Conservation (phyloP, 2,113 vertebrate genomes). For the Nyctereutes procyonoides region DNA sequence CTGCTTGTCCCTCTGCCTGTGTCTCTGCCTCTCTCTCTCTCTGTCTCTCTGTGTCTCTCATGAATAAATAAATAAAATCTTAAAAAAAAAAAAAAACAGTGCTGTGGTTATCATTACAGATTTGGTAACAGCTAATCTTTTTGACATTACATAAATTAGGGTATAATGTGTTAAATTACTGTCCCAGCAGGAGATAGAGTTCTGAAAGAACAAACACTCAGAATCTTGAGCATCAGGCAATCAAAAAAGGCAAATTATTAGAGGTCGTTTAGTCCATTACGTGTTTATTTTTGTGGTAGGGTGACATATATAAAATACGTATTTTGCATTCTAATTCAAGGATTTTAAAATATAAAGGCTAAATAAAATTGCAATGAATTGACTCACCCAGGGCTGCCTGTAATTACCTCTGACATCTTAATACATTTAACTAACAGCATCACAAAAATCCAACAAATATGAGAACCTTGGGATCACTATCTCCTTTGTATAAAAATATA, state of each 20-base stretch:
- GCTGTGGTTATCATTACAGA: conserved; percentile 21
- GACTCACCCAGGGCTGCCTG: neutral
- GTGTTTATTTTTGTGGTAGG: neutral
- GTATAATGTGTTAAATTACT: neutral
- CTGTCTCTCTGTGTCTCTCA: too few relatives aligned
- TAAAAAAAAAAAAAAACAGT: neutral
- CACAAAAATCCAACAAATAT: neutral
- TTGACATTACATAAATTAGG: conserved; percentile 55
- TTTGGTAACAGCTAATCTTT: conserved; percentile 52
- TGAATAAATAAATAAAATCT: too few relatives aligned
- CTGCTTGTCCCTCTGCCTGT: too few relatives aligned
- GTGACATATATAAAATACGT: neutral
- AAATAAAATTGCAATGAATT: neutral
- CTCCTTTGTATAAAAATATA: neutral
- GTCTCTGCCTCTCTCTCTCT: too few relatives aligned
- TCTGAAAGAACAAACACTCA: neutral
- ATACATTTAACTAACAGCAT: neutral
- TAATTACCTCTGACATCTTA: neutral
- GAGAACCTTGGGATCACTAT: neutral
- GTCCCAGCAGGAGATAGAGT: neutral
- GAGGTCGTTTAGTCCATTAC: neutral
- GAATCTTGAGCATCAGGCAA: neutral
- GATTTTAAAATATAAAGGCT: neutral
- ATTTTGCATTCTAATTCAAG: neutral
- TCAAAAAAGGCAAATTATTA: conserved; percentile 28